These are phyloP conservation scores for Aphelocoma coerulescens DNA, from an alignment of 2,113 vertebrate genomes.

Conservation along the genomic window DNA sequence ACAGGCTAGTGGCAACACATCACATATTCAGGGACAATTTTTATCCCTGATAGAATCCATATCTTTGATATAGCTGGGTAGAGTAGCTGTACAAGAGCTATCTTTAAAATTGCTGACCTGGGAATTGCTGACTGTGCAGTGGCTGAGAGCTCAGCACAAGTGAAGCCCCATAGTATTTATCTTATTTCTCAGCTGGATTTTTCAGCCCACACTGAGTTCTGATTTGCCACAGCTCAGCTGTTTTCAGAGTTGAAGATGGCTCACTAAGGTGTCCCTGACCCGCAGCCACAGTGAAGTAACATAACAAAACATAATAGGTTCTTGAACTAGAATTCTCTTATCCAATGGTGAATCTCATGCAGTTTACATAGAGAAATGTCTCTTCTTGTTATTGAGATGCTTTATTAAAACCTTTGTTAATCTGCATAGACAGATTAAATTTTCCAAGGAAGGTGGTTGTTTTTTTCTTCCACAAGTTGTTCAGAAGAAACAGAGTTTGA, in stretches of 20 bases:
- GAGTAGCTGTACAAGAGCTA: background rate
- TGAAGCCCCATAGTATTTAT: background rate
- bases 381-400: background rate
- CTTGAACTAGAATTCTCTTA: background rate
- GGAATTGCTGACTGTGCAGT: background rate
- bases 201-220: background rate
- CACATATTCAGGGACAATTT: background rate
- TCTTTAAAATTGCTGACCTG: background rate
- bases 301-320: background rate
- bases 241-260: background rate
- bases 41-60: background rate
- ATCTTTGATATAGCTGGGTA: background rate
- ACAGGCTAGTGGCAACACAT: background rate
- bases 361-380: background rate
- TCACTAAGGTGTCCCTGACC: background rate
- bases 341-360: background rate
- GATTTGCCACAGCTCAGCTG: background rate
- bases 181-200: background rate
- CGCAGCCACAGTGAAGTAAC: background rate
- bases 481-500: background rate
- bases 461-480: background rate
- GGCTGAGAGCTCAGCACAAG: background rate
- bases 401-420: background rate
- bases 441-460: background rate
- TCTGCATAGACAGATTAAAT: background rate